Conservation (phyloP, 2,113 vertebrate species). For the Calidris pygmaea region DNA sequence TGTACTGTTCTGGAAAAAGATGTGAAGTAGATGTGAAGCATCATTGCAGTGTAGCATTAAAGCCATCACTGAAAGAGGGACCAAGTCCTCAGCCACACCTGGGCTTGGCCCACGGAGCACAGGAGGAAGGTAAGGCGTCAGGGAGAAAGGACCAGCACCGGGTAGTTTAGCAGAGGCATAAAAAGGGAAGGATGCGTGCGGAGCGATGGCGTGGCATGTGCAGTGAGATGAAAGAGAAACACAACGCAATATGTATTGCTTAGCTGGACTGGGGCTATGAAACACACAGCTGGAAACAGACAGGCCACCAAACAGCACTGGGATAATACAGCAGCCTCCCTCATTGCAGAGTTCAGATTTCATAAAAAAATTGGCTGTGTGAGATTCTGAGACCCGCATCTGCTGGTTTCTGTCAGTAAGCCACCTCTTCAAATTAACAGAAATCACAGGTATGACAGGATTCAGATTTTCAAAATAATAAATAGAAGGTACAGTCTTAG, state of each 20-base stretch:
- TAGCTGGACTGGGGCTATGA: background rate
- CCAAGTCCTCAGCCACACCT: background rate
- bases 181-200: rapidly evolving
- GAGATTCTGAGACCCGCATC: background rate
- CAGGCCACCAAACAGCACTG: background rate
- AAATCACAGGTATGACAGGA: background rate
- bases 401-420: background rate
- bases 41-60: rapidly evolving
- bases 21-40: background rate
- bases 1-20: background rate
- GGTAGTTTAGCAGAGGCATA: background rate
- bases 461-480: background rate
- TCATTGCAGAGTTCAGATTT: background rate
- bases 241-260: rapidly evolving
- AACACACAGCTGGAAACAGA: background rate
- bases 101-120: background rate
- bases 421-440: background rate
- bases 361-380: background rate
- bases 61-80: background rate
- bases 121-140: background rate
- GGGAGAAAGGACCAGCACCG: background rate
- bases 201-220: rapidly evolving
- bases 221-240: background rate
- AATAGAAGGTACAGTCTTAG: background rate
- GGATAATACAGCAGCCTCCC: background rate